phyloP scores from a whole-genome alignment of 2,113 vertebrate species.

The Pluvialis apricaria region DNA sequence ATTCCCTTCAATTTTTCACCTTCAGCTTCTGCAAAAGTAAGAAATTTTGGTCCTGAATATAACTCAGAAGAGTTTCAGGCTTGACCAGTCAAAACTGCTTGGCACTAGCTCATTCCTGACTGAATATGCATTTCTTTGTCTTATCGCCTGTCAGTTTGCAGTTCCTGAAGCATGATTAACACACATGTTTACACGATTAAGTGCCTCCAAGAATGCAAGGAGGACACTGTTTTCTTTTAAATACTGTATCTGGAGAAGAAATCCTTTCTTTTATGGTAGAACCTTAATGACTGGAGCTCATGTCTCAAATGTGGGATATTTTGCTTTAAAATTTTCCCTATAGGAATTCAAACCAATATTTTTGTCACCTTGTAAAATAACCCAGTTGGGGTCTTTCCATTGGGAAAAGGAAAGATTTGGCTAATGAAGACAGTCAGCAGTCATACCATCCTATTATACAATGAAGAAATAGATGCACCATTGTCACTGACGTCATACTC shows the following conservation, averaged over 20 bases:
- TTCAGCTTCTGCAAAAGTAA: neutral
- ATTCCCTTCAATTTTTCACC: neutral
- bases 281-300: neutral
- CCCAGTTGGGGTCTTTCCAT: neutral
- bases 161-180: neutral
- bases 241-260: neutral
- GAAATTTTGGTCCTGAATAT: neutral
- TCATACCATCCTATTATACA: neutral
- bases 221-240: neutral
- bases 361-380: neutral
- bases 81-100: neutral
- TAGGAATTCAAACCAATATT: neutral
- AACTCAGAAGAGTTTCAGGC: neutral
- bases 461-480: neutral
- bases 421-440: neutral
- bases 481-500: neutral
- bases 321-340: neutral
- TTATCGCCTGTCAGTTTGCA: neutral
- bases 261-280: neutral
- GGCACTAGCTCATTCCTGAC: neutral
- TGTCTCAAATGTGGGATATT: neutral
- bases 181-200: neutral
- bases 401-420: neutral
- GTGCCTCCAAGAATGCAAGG: neutral
- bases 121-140: neutral